Percentiles rank a stretch among this genome's conserved stretches.
Conservation (phyloP, 1,140 invertebrate species). For the Apis laboriosa region DNA sequence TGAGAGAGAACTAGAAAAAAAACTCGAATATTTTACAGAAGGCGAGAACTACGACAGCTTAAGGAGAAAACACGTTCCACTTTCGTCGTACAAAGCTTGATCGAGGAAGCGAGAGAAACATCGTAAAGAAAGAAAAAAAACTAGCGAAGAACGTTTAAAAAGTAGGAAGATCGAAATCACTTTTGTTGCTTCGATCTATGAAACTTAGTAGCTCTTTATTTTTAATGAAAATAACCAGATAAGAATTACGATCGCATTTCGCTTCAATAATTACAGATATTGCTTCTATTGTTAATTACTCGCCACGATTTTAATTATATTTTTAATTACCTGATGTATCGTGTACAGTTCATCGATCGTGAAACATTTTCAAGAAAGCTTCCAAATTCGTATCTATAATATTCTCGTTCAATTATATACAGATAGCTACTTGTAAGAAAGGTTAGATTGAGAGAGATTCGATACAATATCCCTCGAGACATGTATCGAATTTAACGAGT, state of each 20-base stretch:
- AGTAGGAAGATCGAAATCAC: slow-evolving; percentile 51
- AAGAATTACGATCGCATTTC: slow-evolving; percentile 59
- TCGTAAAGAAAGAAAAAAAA: not conserved
- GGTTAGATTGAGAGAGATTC: too few relatives aligned
- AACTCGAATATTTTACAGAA: too few relatives aligned
- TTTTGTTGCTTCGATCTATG: slow-evolving; percentile 15
- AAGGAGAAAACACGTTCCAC: too few relatives aligned
- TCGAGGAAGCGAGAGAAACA: not conserved
- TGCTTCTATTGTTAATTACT: slow-evolving; percentile 55
- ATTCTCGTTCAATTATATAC: too few relatives aligned
- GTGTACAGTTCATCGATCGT: not conserved
- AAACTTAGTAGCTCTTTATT: slow-evolving; percentile 22
- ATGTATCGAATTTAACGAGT: not conserved
- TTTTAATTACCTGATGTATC: slow-evolving; percentile 43
- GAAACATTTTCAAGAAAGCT: not conserved
- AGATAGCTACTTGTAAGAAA: too few relatives aligned
- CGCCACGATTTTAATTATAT: slow-evolving; percentile 41
- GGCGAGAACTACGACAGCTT: too few relatives aligned
- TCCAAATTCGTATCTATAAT: too few relatives aligned
- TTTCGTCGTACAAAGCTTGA: too few relatives aligned
- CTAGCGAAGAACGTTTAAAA: too few relatives aligned
- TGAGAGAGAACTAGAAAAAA: too few relatives aligned
- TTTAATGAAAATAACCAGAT: slow-evolving; percentile 54
- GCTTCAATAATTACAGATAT: slow-evolving; percentile 61
- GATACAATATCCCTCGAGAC: too few relatives aligned